Evolutionary conservation across 2,797 vertebrate genomes (phyloP), one percentile per base, ranked within the genome.

Genomic region (Coendou prehensilis): DNA sequence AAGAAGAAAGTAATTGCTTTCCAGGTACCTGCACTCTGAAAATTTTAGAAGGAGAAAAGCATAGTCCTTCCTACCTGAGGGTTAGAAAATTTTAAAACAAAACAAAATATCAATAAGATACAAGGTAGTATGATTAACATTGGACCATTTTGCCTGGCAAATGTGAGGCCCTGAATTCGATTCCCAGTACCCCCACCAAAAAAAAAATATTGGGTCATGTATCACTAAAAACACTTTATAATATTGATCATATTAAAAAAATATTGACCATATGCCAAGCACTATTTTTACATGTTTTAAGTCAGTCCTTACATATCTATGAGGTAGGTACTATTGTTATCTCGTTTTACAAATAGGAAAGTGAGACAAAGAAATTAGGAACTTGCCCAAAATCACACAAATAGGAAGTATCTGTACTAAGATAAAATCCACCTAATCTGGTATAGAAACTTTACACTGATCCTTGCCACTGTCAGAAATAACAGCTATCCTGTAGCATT

Each of bases 1-100:
- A 69, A 89, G 82, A 93, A 98, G 92, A 61, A 90, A 54, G 63
- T 5, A 1, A 28, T 13, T 94, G 54, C 33, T 78, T 33, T 13
- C 23, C 71, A 45, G 1, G 5, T 93, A 45, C 2, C 78, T 91
- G 30, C 63, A 59, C 4, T 96, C 15, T 96, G 83, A 86, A 95
- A 71, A 50, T 78, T 97, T 94, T 47, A 93, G 30, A n/a, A 2
- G 96, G 50, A 84, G 85, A 92, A 97, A 97, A 63, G 6, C 23
- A 67, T 22, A 87, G n/a, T 1, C 28, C 97, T 97, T 88, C 28
- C 91, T 91, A 71, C 30, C 28, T 71, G n/a, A 79, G 50, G 26
- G 17, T 59, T 90, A 57, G 9, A 93, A 52, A 93, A 92, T 81
- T 89, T 91, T 41, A 87, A 73, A 94, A 57, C 89, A 81, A 63